Evolutionary conservation across 1,140 invertebrate genomes (phyloP).

Genomic region (Drosophila takahashii): DNA sequence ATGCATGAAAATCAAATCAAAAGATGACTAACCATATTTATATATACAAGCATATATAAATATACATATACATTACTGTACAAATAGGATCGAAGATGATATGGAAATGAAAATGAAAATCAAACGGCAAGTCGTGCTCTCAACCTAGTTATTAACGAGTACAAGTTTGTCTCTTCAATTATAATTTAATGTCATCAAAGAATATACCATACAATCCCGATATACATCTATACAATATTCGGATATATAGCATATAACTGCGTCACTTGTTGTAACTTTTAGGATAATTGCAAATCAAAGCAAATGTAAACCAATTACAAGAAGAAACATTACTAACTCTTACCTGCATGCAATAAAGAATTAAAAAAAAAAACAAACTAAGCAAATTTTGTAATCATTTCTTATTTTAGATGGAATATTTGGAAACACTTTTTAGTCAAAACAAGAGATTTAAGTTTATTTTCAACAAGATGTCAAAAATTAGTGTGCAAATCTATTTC

Average conservation of each 20-base stretch:
- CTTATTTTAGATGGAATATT: no score
- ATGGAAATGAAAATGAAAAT: constrained; percentile 49
- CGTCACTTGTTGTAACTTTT: constrained; percentile 78
- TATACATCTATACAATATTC: constrained; percentile 48
- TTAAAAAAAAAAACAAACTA: constrained; percentile 40
- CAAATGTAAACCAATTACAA: constrained; percentile 54
- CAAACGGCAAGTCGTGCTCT: constrained; percentile 59
- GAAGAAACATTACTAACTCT: constrained; percentile 66
- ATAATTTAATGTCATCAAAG: constrained; percentile 42
- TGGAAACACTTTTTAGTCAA: no score
- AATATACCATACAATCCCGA: constrained; percentile 33
- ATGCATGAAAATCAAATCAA: constrained; percentile 60
- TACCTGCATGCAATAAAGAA: constrained; percentile 80
- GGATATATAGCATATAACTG: constrained; percentile 67
- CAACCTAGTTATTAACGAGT: constrained; percentile 47
- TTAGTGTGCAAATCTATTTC: no score
- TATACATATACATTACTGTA: constrained; percentile 58
- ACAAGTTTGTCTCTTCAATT: constrained; percentile 56
- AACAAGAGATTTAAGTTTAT: no score
- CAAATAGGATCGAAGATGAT: constrained; percentile 47
- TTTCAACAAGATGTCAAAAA: no score
- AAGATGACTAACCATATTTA: constrained; percentile 38
- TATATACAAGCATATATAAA: constrained; percentile 38
- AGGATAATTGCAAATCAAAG: constrained; percentile 61
- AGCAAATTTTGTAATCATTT: background rate